Evolutionary conservation across 2,113 vertebrate species (phyloP), one percentile per base, ranked within the genome.

Genomic region (Sprattus sprattus): DNA sequence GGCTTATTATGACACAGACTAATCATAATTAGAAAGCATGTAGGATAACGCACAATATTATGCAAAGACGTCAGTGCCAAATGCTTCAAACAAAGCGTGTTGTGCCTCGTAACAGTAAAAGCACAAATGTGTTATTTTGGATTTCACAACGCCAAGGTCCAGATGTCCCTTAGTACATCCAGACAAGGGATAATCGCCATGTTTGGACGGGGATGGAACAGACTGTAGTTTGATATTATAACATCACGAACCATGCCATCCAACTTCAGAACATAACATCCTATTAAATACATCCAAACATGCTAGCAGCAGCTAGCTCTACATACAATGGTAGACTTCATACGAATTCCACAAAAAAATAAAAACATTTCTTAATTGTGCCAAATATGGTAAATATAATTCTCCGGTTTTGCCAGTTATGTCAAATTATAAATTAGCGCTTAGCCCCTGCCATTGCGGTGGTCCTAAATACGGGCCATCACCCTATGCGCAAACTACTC

Each of bases 401-500:
- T 39, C 13, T 28, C 11, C 7, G 11, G 32, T 32, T 3, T 78
- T 78, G 71, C 71, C 28, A 15, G 13, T 5, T 78, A 75, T 32
- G 67, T 75, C 25, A 39, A 78, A 78, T 32, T 9, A 28, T 32
- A 75, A 28, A 9, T 28, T 75, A 75, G 71, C 32, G 71, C 28
- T 11, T 78, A 15, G 71, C 71, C 71, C 4, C n/a, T 57, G 52
- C 52, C 60, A 64, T 49, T 20, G 28, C 71, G 71, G 71, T 44
- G 71, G 71, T 78, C 32, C 71, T 57, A 25, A 49, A n/a, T 47
- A 44, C 57, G 82, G 80, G 71, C 67, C 83, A 82, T 85, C 60
- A 81, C 60, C 81, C 25, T 22, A 39, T 86, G 52, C 88, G 2
- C 10, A 81, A 81, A 47, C 44, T 50, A 82, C 82, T 81, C 82